Percentiles rank a stretch among this genome's conserved stretches.
phyloP scores from a whole-genome alignment of 2,113 vertebrate genomes.

The Amphiprion ocellaris region DNA sequence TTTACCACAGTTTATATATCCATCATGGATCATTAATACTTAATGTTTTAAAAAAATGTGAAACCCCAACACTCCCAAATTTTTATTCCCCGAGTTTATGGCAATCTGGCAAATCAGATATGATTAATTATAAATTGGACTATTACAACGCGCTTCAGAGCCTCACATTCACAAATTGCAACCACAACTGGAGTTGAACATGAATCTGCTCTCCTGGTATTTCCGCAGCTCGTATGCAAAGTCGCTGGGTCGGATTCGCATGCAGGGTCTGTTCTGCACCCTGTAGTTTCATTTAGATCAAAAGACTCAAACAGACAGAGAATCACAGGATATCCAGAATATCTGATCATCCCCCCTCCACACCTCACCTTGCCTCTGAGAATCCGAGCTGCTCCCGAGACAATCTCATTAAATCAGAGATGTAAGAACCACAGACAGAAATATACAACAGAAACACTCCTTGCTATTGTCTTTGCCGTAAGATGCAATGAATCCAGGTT shows the following conservation, averaged over 20 bases:
- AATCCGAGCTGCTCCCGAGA: conserved; percentile 58
- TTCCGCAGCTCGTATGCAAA: conserved; percentile 61
- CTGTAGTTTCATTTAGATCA: conserved; percentile 82
- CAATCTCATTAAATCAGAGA: conserved; percentile 79
- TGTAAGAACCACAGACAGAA: conserved; percentile 40
- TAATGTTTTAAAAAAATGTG: conserved; percentile 84
- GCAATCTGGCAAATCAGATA: conserved; percentile 96
- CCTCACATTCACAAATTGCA: conserved; percentile 79
- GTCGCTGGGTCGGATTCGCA: conserved; percentile 72
- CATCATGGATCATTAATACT: conserved; percentile 95
- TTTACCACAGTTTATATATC: conserved; percentile 90
- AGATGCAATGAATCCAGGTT: conserved; percentile 44
- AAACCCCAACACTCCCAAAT: conserved; percentile 85
- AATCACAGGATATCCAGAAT: conserved; percentile 80
- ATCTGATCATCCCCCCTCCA: conserved; percentile 62
- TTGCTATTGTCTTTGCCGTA: conserved; percentile 50
- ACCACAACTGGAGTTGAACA: conserved; percentile 66
- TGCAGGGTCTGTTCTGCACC: conserved; percentile 71
- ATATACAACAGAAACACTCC: conserved; percentile 54
- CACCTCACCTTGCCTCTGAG: conserved; percentile 74
- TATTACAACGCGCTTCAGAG: conserved; percentile 73
- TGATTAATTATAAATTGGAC: conserved; percentile 93
- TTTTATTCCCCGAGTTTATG: conserved; percentile 88
- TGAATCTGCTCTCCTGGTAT: conserved; percentile 73
- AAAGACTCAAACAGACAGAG: conserved; percentile 79